These are phyloP conservation scores for Cephus cinctus DNA, from an alignment of 1,140 invertebrate genomes.

Conservation along the genomic window DNA sequence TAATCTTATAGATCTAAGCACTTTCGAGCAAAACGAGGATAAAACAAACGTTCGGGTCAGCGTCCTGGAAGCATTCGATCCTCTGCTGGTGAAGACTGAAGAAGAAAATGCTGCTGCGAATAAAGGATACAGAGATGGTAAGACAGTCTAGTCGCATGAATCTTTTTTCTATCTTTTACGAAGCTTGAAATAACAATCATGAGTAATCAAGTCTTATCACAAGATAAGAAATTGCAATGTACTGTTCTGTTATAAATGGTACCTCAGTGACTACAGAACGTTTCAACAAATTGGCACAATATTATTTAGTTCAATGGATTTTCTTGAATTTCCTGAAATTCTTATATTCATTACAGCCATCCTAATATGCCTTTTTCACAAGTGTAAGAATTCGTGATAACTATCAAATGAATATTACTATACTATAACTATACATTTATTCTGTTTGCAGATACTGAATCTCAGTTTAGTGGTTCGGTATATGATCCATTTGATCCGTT, in stretches of 20 bases:
- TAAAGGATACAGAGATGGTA: slow-evolving; percentile 37
- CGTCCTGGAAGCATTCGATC: slow-evolving; percentile 82
- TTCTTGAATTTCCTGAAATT: not conserved
- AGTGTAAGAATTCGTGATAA: not conserved
- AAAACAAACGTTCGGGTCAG: slow-evolving; percentile 71
- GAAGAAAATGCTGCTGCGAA: slow-evolving; percentile 24
- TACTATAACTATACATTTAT: too few relatives aligned
- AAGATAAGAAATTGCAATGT: too few relatives aligned
- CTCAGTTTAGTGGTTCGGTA: slow-evolving; percentile 67
- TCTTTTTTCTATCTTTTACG: too few relatives aligned
- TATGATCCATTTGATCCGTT: slow-evolving; percentile 86
- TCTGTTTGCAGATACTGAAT: slow-evolving; percentile 46
- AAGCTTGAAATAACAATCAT: too few relatives aligned
- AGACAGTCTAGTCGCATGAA: too few relatives aligned
- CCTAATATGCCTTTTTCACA: not conserved
- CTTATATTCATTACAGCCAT: not conserved
- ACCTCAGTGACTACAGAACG: too few relatives aligned
- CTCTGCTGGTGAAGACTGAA: slow-evolving; percentile 64
- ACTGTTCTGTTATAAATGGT: too few relatives aligned
- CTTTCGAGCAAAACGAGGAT: slow-evolving; percentile 48
- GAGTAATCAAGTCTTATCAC: too few relatives aligned
- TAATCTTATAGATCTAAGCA: slow-evolving; percentile 60
- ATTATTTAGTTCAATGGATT: too few relatives aligned
- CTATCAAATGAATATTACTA: too few relatives aligned
- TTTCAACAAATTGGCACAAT: too few relatives aligned